Evolutionary conservation across 2,113 vertebrate genomes (phyloP).

Genomic region (Lepidothrix coronata): DNA sequence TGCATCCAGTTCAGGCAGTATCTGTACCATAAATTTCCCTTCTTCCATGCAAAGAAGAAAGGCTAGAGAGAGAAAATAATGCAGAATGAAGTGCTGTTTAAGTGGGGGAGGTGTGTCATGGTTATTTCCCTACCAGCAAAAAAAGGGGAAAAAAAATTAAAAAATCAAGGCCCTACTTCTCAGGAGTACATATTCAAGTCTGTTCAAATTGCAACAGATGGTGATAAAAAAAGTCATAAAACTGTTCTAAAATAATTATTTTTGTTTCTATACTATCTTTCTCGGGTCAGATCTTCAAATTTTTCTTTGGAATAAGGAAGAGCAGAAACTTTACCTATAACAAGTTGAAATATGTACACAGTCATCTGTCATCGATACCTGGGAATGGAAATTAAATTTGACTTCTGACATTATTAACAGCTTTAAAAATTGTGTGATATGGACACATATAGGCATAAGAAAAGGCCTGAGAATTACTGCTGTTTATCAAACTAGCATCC

Average conservation of each 20-base stretch:
- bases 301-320: background rate
- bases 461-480: background rate
- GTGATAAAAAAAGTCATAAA: background rate
- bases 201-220: background rate
- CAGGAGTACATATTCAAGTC: background rate
- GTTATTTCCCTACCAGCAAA: background rate
- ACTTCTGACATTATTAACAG: background rate
- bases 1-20: background rate
- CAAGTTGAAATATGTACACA: background rate
- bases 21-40: background rate
- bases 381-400: background rate
- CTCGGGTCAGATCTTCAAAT: background rate
- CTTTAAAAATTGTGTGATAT: background rate
- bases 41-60: background rate
- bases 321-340: background rate
- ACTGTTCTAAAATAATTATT: background rate
- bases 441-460: background rate
- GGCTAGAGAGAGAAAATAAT: background rate
- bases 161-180: background rate
- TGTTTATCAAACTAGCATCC: background rate
- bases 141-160: background rate
- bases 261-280: background rate
- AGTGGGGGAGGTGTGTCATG: background rate
- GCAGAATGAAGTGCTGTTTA: background rate
- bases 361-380: background rate